Base-by-base conservation (phyloP, 2,888 invertebrate species). In the Phrixothrix hirtus region DNA sequence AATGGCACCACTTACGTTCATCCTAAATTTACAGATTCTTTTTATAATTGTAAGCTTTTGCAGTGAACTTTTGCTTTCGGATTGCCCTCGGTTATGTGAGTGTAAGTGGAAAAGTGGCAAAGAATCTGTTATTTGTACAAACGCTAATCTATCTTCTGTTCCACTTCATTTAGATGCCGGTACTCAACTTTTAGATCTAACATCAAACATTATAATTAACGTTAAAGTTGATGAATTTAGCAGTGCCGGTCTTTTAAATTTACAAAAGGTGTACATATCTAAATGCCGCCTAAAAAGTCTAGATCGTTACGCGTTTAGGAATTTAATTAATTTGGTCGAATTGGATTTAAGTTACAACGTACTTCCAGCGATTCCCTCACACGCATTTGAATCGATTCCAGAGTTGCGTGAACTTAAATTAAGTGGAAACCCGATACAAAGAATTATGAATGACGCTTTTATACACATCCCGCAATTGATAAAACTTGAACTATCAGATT, bases 61-160 rank as follows among this genome's bases (percentile, higher is more conserved):
- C 60, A 79, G 79, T 65, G 76, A 79, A 68, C 68, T 71, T 60
- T 60, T 72, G 16, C 67, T 77, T 60, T 83, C 84, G 68, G 86
- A 85, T 65, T 89, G 89, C 72, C 88, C 88, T 42, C 81, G 81
- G 57, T 80, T 85, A 64, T 92, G 92, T 78, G 89, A 90, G 76
- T 92, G 92, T 81, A 90, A 90, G 77, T 92, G 92, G 92, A 88
- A 88, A 74, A 86, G 86, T 71, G 91, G 91, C 66, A 92, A 92
- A 75, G 90, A 91, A 77, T 87, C 89, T 38, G 91, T 89, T 48
- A 79, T 88, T 65, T 92, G 92, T 77, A 81, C 83, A 64, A 86
- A 85, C 72, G 87, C 87, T 54, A 88, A 87, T 71, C 81, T 91
- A 64, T 82, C 85, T 63, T 80, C 82, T 67, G 83, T 92, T 62